Evolutionary conservation across 1,140 invertebrate species (phyloP).

Genomic region (Argopecten irradians): DNA sequence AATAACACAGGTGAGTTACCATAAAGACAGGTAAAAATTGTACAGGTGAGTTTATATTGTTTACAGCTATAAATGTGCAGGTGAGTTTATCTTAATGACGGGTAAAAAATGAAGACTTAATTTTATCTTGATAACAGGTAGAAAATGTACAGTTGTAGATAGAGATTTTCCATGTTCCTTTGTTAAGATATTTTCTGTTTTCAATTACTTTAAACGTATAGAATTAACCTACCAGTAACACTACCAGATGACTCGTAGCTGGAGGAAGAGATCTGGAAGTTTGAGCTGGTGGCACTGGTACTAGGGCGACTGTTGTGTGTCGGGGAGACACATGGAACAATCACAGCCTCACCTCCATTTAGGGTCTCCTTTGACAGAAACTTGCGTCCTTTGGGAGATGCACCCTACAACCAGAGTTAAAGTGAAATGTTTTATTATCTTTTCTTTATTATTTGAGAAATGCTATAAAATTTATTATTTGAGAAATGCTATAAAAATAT

Average conservation of each 20-base stretch:
- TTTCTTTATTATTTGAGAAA: no score
- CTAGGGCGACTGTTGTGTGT: constrained; percentile 66
- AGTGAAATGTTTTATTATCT: no score
- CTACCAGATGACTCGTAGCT: constrained; percentile 71
- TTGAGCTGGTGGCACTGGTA: constrained; percentile 74
- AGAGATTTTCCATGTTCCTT: neutral
- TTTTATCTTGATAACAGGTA: no score
- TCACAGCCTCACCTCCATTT: constrained; percentile 71
- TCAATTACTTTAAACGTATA: neutral
- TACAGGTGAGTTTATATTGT: no score
- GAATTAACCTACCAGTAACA: constrained; percentile 61
- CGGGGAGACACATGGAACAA: constrained; percentile 68
- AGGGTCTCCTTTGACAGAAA: constrained; percentile 53
- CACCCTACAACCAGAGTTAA: constrained; percentile 59
- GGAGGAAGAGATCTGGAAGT: constrained; percentile 73
- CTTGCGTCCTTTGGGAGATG: constrained; percentile 69
- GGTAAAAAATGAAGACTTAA: no score
- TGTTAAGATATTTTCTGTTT: neutral
- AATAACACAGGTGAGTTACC: neutral
- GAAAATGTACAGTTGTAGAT: no score
- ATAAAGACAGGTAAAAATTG: no score
- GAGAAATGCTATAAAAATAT: no score
- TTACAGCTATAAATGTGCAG: no score
- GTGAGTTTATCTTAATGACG: no score
- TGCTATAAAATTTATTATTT: no score